Evolutionary conservation across 1,140 invertebrate species (phyloP), one percentile per base, ranked within the genome.

Genomic region (Leucophenga varia): DNA sequence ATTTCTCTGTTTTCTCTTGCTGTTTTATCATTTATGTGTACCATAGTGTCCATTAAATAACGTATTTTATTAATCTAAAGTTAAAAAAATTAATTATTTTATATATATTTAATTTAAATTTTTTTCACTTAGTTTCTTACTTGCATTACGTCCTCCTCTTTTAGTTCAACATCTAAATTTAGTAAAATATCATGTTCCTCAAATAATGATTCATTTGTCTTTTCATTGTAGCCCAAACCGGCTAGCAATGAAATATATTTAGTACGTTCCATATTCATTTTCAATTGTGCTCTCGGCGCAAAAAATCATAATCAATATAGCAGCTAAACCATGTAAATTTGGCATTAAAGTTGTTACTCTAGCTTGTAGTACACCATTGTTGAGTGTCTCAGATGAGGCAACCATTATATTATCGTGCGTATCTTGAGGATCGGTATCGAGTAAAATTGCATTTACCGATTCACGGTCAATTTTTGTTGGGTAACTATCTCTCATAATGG

Each of bases 301-400:
- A 75, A 97, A 97, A 1, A 95, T 76, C 18, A 97, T 65, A 2
- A 82, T 73, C 34, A 95, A 77, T 1, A 96, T 58, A 12, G 86
- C 79, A 2, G 85, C 83, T 6, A 97, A 78, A 0, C 92, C 93
- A 19, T 84, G 84, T 36, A 94, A 84, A 55, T 88, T 86, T 0
- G 94, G 94, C 88, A 97, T 87, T 1, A 96, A 59, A 0, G 91
- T 93, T 3, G 93, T 95, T 52, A 90, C 82, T 1, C 87, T 78
- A 1, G 91, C 72, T 1, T 56, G 61, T 9, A 71, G 75, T 2
- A 75, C 75, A 0, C 44, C 36, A 19, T 74, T 50, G 55, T 77
- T 84, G 55, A 88, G 80, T 8, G 76, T 78, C 0, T 93, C 80
- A 18, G 71, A 67, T 1, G 81, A 83, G 3, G 90, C 84, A 1